Evolutionary conservation across 2,888 invertebrate genomes (phyloP), one percentile per base, ranked within the genome.

Genomic region (Salticus scenicus): DNA sequence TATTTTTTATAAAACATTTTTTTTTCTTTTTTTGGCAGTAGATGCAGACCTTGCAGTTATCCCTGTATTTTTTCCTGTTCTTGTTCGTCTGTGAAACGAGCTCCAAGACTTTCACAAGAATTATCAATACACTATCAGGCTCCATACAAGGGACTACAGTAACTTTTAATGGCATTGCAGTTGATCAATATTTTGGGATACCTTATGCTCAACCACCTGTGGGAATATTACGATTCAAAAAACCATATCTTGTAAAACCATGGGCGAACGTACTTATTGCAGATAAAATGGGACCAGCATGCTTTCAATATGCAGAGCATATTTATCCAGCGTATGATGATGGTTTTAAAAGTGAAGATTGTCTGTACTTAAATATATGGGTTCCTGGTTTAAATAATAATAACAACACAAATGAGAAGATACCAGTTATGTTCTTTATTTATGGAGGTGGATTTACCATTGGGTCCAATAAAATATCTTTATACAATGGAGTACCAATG

Each of bases 341-440:
- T 1, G 42, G 67, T 1, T n/a, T n/a, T n/a, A 66, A 73, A 8
- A 81, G 77, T 24, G 87, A 87, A 33, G 85, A 87, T 33, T 87
- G 87, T 47, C 67, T 87, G 20, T 73, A 73, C 31, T 42, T 87
- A 33, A 87, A 84, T 41, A 81, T 88, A 14, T 88, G 75, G 72
- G 72, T 71, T 7, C 73, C 80, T 1, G 14, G 14, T 10, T n/a
- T n/a, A n/a, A n/a, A n/a, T n/a, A n/a, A n/a, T n/a, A n/a, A n/a
- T n/a, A n/a, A n/a, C n/a, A n/a, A n/a, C n/a, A n/a, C n/a, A n/a
- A 28, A 8, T 1, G 70, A 64, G 30, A 51, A 63, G n/a, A 67
- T 69, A 31, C 31, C 87, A 7, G 87, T 87, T 4, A 37, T 87
- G 71, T 76, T 66, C 57, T 87, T 75, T 79, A 51, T 87, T 5